Conservation (phyloP, 2,113 vertebrate species). For the Thryonomys swinderianus region DNA sequence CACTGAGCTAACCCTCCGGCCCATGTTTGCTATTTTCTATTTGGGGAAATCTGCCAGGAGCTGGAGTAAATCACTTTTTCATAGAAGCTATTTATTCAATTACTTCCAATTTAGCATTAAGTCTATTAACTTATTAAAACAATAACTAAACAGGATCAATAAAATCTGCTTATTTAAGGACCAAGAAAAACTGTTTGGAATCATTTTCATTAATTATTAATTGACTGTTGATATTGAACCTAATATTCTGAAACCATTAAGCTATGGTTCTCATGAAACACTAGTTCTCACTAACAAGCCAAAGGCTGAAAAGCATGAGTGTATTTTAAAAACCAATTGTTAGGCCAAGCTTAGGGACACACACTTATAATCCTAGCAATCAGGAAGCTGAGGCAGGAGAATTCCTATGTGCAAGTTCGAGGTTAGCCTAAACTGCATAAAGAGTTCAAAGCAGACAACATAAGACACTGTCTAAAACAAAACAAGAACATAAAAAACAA, state of each 20-base stretch:
- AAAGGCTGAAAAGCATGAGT: neutral
- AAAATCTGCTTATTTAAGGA: neutral
- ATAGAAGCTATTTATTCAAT: neutral
- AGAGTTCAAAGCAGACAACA: neutral
- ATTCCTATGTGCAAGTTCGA: neutral
- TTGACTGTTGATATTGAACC: neutral
- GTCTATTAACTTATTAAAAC: neutral
- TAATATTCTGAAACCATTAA: neutral
- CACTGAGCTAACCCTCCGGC: too few relatives aligned
- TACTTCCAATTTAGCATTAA: constrained; percentile 42
- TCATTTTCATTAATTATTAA: constrained; percentile 32
- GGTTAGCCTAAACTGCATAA: neutral
- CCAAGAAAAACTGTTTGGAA: neutral
- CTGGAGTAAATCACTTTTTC: neutral
- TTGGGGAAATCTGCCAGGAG: neutral
- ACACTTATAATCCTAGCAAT: neutral
- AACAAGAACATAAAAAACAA: neutral
- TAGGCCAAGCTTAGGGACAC: neutral
- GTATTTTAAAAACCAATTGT: neutral
- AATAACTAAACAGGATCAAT: neutral
- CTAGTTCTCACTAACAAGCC: neutral
- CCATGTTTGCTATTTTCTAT: too few relatives aligned
- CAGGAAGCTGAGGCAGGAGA: neutral
- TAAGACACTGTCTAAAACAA: neutral
- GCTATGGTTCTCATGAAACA: neutral